A percentile compares a stretch with the other conserved stretches of the same genome.
Evolutionary conservation across 1,140 invertebrate species (phyloP).

Genomic region (Orchesella cincta): DNA sequence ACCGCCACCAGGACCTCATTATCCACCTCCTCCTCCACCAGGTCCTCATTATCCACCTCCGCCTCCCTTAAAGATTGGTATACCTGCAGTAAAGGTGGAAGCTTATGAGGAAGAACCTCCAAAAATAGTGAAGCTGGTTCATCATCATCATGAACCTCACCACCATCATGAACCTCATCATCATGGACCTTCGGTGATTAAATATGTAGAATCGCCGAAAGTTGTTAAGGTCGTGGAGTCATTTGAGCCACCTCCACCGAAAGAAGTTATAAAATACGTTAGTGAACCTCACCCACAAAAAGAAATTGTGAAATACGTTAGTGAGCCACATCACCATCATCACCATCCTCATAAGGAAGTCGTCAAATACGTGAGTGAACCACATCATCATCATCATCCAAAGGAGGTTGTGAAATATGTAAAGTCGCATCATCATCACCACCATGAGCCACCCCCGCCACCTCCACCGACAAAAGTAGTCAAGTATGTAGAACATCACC

Average conservation of each 20-base stretch:
- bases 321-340: background rate
- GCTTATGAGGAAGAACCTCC: conserved; percentile 9
- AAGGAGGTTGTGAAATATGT: background rate
- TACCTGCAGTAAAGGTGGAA: conserved; percentile 11
- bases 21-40: background rate
- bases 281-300: background rate
- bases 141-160: background rate
- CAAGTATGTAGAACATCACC: background rate
- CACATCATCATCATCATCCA: background rate
- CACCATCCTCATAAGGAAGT: background rate
- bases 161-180: background rate
- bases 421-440: background rate
- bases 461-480: background rate
- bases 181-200: background rate
- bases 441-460: background rate
- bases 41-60: background rate
- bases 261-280: background rate
- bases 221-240: conserved; percentile 9
- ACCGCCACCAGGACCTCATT: background rate
- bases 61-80: conserved; percentile 1
- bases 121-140: background rate
- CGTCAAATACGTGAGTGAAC: background rate
- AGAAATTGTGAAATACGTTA: background rate
- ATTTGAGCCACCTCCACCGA: background rate
- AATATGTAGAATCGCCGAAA: conserved; percentile 7